Evolutionary conservation across 1,140 invertebrate species (phyloP), one percentile per base, ranked within the genome.

Genomic region (Pogonognathellus flavescens): DNA sequence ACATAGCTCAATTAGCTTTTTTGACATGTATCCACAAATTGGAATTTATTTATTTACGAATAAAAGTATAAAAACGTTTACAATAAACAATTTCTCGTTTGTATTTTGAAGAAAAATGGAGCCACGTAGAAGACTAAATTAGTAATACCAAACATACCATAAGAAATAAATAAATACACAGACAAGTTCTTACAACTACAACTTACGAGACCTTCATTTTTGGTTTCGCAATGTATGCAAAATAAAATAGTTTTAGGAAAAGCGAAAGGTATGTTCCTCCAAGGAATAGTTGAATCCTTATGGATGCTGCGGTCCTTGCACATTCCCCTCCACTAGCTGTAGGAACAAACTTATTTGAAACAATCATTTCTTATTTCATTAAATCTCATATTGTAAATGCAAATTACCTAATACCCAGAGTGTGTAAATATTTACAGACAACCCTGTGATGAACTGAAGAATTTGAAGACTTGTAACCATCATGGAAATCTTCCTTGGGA

Each of bases 361-460:
- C n/a, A n/a, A n/a, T n/a, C n/a, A n/a, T n/a, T n/a, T n/a, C n/a
- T n/a, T n/a, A n/a, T n/a, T n/a, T n/a, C n/a, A n/a, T n/a, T n/a
- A n/a, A n/a, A n/a, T n/a, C n/a, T n/a, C n/a, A n/a, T n/a, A n/a
- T n/a, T n/a, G n/a, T n/a, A n/a, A n/a, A n/a, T n/a, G n/a, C n/a
- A n/a, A n/a, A 16, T 49, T n/a, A 80, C 76, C 50, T 13, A 49
- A 20, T 10, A 80, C 31, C 7, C 16, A n/a, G 0, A 80, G 7
- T 16, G 76, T 49, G 11, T 52, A 80, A 16, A 80, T n/a, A 49
- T 80, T 80, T 3, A 80, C 76, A 16, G 8, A 80, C 1, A 80
- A n/a, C 5, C 76, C 76, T 16, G 50, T 80, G 14, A 80, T 80
- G 13, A 80, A 80, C n/a, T 80, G 76, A 16, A 80, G 49, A n/a